Evolutionary conservation across 2,797 vertebrate genomes (phyloP), one percentile per base, ranked within the genome.

Genomic region (Artibeus lituratus): DNA sequence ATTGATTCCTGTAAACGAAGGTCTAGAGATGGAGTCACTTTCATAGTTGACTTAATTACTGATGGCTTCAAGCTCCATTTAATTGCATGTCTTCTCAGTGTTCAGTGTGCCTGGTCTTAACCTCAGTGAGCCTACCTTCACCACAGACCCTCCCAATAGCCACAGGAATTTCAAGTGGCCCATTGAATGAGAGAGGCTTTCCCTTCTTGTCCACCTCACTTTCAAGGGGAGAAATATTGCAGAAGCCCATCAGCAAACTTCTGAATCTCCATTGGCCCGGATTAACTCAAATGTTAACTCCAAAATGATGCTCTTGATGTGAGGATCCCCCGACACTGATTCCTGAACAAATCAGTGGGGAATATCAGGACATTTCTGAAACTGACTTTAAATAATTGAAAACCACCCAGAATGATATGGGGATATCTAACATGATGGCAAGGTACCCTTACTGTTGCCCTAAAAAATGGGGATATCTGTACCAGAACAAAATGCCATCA

Each of bases 11-110:
- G 37, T 53, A 51, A 74, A 49, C 39, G n/a, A 42, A 81, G 82
- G 6, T 82, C 29, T 62, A 42, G 15, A 70, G 24, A n/a, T n/a
- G 57, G 32, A 53, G 32, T 81, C 65, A 42, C 15, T 42, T 86
- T 94, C 80, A 65, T 5, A 84, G 29, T 74, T 76, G 21, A 73
- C 29, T 95, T 85, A 80, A 81, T 94, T 91, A 82, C 15, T 91
- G 59, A 72, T 86, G 8, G 5, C 35, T 84, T 76, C 55, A 65
- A 84, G n/a, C 70, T 91, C 16, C 29, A 32, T 86, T 91, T 72
- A 49, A 80, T 70, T 29, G 7, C 26, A 51, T 74, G 89, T 88
- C 22, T 92, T 74, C 51, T 90, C 21, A 53, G 24, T 15, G 26
- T 16, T 91, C 5, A 10, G 8, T 87, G 12, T 42, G 65, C 18